Conservation (phyloP, 2,113 vertebrate species). For the Mungos mungo region DNA sequence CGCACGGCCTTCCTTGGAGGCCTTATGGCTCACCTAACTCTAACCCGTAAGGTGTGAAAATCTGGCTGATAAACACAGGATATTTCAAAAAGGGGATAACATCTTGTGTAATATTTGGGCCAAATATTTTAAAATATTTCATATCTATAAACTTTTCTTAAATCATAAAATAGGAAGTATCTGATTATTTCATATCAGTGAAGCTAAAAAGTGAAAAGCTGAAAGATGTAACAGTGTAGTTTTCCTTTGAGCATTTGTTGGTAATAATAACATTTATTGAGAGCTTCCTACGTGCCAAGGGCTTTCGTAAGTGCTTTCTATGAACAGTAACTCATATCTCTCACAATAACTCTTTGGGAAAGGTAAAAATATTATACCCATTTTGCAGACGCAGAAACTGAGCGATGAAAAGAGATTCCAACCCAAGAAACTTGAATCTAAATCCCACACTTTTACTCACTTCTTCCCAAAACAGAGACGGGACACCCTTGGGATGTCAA, state of each 20-base stretch:
- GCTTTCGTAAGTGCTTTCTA: neutral
- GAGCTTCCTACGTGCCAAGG: neutral
- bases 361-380: neutral
- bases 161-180: neutral
- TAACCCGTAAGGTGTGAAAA: neutral
- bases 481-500: neutral
- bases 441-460: neutral
- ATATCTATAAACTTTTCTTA: neutral
- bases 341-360: neutral
- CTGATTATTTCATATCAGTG: neutral
- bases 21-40: neutral
- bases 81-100: neutral
- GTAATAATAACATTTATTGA: neutral
- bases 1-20: neutral
- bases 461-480: neutral
- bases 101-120: neutral
- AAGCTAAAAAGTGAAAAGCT: neutral
- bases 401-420: neutral
- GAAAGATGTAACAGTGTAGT: neutral
- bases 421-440: neutral
- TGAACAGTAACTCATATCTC: neutral
- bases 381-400: neutral
- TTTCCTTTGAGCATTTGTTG: neutral
- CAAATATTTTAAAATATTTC: neutral
- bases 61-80: neutral